Conservation (phyloP, 2,888 invertebrate species). For the Chrysotoxum bicinctum region DNA sequence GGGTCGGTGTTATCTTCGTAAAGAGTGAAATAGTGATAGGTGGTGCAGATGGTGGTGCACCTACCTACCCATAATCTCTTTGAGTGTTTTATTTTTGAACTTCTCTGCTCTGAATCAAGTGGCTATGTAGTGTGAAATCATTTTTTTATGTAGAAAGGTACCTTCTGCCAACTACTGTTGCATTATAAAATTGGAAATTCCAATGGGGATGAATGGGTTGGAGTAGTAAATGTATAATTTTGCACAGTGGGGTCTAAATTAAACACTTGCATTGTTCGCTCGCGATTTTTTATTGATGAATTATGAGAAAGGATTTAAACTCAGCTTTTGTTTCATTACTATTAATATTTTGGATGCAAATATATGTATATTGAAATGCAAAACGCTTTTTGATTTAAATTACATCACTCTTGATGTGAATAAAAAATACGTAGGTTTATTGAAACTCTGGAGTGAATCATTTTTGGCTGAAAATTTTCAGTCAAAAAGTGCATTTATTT, state of each 20-base stretch:
- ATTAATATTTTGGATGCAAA: not conserved
- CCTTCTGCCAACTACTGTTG: not conserved
- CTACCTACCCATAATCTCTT: not conserved
- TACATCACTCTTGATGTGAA: not conserved
- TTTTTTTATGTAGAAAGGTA: not conserved
- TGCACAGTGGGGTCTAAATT: not conserved
- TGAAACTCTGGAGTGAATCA: not conserved
- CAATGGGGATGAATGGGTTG: not conserved
- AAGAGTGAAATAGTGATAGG: not conserved
- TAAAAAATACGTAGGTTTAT: not conserved
- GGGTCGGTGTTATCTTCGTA: not conserved
- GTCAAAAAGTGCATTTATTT: not conserved
- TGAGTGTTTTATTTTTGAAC: not conserved
- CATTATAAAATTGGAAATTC: not conserved
- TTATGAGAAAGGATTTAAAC: not conserved
- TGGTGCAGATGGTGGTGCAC: not conserved
- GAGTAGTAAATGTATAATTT: conserved; percentile 7
- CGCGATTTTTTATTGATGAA: not conserved
- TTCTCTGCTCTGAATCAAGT: not conserved
- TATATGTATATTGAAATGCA: not conserved
- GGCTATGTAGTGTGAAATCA: not conserved
- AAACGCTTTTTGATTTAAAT: not conserved
- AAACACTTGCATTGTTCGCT: not conserved
- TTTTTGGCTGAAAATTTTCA: not conserved
- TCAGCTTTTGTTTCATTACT: not conserved